Conservation (phyloP, 92 coral and sea anemone species). For the Palythoa caribaeorum region DNA sequence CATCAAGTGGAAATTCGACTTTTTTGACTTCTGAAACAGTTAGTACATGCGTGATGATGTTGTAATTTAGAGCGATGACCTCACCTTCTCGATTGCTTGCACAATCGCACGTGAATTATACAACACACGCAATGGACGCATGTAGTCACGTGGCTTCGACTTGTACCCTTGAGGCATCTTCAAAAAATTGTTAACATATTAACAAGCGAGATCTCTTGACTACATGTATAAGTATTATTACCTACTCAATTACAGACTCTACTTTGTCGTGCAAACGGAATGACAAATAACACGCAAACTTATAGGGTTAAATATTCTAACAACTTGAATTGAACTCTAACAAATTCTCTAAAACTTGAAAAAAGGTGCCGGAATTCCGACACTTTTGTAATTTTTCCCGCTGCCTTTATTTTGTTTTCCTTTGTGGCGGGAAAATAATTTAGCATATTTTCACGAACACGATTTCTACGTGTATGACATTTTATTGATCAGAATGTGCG, state of each 20-base stretch:
- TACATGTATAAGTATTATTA: background rate
- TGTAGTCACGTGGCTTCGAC: constrained; percentile 6
- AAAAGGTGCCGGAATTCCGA: background rate
- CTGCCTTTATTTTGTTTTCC: background rate
- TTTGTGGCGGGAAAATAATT: constrained; percentile 10
- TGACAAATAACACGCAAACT: constrained; percentile 10
- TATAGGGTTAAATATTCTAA: background rate
- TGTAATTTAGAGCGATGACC: background rate
- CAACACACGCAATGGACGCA: constrained; percentile 14
- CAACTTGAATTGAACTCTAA: background rate
- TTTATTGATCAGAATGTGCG: background rate
- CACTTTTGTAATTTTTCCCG: background rate
- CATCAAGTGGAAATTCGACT: background rate
- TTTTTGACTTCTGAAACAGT: background rate
- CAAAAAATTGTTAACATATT: background rate
- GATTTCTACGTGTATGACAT: background rate
- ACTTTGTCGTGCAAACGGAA: background rate
- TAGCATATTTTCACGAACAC: background rate
- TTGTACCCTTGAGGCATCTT: background rate
- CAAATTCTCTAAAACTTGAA: background rate
- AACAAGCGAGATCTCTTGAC: constrained; percentile 29
- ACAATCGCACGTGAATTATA: constrained; percentile 20
- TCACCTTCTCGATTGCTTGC: constrained; percentile 6
- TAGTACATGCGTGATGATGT: constrained; percentile 41
- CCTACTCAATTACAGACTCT: constrained; percentile 5